A percentile compares a stretch with the other conserved stretches of the same genome.
Conservation (phyloP, 2,888 invertebrate species). For the Sesia bembeciformis region DNA sequence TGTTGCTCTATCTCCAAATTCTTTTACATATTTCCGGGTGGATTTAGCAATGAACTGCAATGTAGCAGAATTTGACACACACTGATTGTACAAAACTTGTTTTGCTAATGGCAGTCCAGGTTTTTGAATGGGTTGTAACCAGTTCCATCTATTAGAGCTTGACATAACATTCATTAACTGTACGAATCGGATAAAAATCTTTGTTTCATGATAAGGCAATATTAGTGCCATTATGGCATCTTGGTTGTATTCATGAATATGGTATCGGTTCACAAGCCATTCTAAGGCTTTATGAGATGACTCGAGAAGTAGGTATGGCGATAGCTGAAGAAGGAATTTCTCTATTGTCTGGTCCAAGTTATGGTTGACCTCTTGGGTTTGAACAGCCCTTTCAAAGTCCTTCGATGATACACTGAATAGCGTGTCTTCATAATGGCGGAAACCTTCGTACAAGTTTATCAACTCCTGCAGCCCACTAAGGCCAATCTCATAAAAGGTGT, state of each 20-base stretch:
- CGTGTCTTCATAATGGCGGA: slow-evolving; percentile 81
- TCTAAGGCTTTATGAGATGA: slow-evolving; percentile 92
- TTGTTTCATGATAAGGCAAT: slow-evolving; percentile 94
- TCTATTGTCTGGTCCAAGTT: slow-evolving; percentile 83
- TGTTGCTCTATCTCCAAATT: slow-evolving; percentile 72
- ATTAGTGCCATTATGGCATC: slow-evolving; percentile 86
- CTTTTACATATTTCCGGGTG: slow-evolving; percentile 65
- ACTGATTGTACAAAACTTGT: slow-evolving; percentile 81
- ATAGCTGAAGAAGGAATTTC: slow-evolving; percentile 85
- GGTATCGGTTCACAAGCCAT: slow-evolving; percentile 94
- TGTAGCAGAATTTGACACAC: slow-evolving; percentile 65
- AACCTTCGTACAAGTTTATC: slow-evolving; percentile 80
- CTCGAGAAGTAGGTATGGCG: slow-evolving; percentile 91
- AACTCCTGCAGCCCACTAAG: slow-evolving; percentile 89
- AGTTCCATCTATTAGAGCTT: slow-evolving; percentile 80
- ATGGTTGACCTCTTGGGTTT: slow-evolving; percentile 82
- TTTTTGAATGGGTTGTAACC: slow-evolving; percentile 83
- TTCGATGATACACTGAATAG: slow-evolving; percentile 86
- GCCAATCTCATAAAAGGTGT: slow-evolving; percentile 91
- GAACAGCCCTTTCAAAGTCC: slow-evolving; percentile 86
- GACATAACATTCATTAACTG: slow-evolving; percentile 82
- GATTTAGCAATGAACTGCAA: slow-evolving; percentile 42
- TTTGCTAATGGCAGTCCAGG: slow-evolving; percentile 84
- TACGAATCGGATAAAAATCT: slow-evolving; percentile 87
- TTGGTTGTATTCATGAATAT: slow-evolving; percentile 91